Conservation (phyloP, 2,888 invertebrate genomes). For the Papilio gigon region DNA sequence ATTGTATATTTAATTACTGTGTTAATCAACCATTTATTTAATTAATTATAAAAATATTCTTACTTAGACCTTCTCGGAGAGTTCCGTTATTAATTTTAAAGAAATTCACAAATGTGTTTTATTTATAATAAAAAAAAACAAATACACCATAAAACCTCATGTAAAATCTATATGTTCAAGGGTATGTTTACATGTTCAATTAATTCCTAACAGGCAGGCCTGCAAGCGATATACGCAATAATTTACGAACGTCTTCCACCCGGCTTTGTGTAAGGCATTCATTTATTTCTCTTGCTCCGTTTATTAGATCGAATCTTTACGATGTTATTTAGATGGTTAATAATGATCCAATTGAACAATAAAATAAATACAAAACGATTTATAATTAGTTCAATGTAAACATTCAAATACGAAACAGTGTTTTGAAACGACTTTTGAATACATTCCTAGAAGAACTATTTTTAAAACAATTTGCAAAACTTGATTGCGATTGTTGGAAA, state of each 20-base stretch:
- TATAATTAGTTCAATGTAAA: not conserved
- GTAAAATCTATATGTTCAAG: not conserved
- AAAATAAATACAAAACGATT: not conserved
- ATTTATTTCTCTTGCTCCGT: slow-evolving; percentile 33
- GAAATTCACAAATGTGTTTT: too few species aligned
- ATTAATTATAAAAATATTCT: too few species aligned
- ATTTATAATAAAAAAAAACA: too few species aligned
- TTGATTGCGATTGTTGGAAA: slow-evolving; percentile 10
- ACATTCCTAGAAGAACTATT: not conserved
- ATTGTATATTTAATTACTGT: not conserved
- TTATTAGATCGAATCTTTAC: slow-evolving; percentile 31
- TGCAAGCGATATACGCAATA: slow-evolving; percentile 30
- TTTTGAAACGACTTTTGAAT: not conserved
- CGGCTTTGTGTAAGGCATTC: slow-evolving; percentile 29
- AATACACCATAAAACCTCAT: not conserved
- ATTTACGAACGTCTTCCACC: slow-evolving; percentile 28
- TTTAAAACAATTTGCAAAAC: slow-evolving; percentile 1
- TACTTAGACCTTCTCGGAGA: too few species aligned
- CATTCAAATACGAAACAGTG: not conserved
- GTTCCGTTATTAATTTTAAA: too few species aligned
- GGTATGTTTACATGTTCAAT: slow-evolving; percentile 22
- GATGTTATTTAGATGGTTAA: slow-evolving; percentile 12
- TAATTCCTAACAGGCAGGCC: slow-evolving; percentile 13
- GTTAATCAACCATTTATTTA: not conserved
- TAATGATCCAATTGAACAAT: slow-evolving; percentile 10